Evolutionary conservation across 2,888 invertebrate species (phyloP), one percentile per base, ranked within the genome.

Genomic region (Magallana nippona): DNA sequence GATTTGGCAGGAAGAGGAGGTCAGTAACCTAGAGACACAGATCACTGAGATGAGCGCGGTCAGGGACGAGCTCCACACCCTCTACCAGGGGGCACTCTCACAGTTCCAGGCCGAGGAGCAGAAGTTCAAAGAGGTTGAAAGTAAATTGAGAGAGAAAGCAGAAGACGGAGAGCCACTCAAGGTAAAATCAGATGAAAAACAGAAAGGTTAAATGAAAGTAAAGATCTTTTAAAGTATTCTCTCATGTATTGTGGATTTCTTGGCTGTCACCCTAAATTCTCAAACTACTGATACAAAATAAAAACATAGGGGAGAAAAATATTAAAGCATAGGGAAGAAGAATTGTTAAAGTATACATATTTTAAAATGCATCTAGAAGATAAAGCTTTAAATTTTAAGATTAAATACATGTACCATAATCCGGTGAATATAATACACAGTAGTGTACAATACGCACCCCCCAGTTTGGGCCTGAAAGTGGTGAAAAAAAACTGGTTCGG

Each of bases 1-100:
- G 44, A 44, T 13, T 63, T 27, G 83, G 0, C 81, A 93, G 93
- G 92, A 92, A 88, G 92, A 92, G 60, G 93, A 93, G 78, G 91
- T 92, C 17, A 83, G 85, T 27, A 86, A 87, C 56, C 89, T 90
- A 80, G 86, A 88, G 27, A 85, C 86, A 10, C 90, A 91, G 86
- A 89, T 92, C 8, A 32, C 84, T 8, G 86, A 85, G 1, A 86
- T 89, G 62, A 78, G 88, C 63, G 84, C 86, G 17, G 85, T 89
- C 57, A 78, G 85, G 8, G 83, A 86, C 13, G 80, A 77, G 19
- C 87, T 87, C 13, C 63, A 62, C 15, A 85, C 83, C 0, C 78
- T 77, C n/a, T 84, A 85, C 55, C 55, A 84, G 13, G 81, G 88
- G 32, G 87, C 86, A 56, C 87, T 90, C 19, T 79, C 84, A 8